Percentiles rank a stretch among this genome's conserved stretches.
Conservation (phyloP, 2,888 invertebrate species). For the Trichacis sp. region DNA sequence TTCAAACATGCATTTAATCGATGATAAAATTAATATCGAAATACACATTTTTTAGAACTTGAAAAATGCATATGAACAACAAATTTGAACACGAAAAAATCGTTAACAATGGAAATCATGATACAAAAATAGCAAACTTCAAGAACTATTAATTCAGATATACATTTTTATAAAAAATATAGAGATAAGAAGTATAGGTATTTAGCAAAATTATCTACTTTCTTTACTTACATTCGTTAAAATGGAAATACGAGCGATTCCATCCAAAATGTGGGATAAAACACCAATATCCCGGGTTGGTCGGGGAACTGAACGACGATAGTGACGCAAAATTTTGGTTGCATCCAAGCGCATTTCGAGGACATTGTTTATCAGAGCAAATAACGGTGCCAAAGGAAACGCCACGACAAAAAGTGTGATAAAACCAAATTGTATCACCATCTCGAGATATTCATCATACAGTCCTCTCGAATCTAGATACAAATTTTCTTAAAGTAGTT, state of each 20-base stretch:
- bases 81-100: too few species aligned
- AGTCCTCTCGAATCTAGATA: conserved; percentile 74
- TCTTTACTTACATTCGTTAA: conserved; percentile 82
- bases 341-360: conserved; percentile 88
- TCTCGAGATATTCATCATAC: conserved; percentile 87
- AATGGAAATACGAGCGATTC: conserved; percentile 81
- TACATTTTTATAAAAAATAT: too few species aligned
- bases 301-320: conserved; percentile 80
- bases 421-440: conserved; percentile 91
- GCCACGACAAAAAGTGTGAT: conserved; percentile 88
- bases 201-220: too few species aligned
- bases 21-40: too few species aligned
- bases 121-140: too few species aligned
- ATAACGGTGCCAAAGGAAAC: conserved; percentile 86
- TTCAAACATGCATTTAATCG: too few species aligned
- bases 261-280: conserved; percentile 82
- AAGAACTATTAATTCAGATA: too few species aligned
- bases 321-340: conserved; percentile 82
- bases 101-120: too few species aligned
- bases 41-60: too few species aligned
- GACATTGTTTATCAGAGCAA: conserved; percentile 85
- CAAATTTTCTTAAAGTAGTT: too few species aligned
- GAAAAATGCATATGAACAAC: too few species aligned
- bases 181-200: too few species aligned
- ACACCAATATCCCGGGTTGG: conserved; percentile 83